A percentile compares a stretch with the other conserved stretches of the same genome.
Conservation (phyloP, 2,113 vertebrate genomes). For the Hemichromis elongatus region DNA sequence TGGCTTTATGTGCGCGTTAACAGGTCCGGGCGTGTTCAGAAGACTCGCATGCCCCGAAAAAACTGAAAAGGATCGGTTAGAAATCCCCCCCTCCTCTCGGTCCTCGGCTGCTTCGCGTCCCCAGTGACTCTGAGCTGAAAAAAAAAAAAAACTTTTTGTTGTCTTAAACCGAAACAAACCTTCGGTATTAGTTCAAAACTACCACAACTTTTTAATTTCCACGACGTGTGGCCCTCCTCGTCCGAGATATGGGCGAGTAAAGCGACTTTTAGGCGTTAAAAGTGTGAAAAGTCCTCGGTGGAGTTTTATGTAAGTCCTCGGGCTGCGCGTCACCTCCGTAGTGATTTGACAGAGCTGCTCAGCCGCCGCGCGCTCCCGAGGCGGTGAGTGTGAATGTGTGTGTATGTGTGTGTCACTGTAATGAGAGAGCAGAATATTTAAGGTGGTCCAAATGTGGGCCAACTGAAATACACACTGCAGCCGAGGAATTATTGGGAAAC, state of each 20-base stretch:
- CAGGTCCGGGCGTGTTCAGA: neutral
- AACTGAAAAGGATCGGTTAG: neutral
- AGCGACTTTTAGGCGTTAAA: neutral
- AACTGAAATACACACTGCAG: neutral
- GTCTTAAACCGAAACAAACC: neutral
- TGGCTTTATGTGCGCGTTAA: neutral
- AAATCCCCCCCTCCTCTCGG: neutral
- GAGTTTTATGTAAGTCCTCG: neutral
- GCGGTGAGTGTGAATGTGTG: neutral
- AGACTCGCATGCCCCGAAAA: neutral
- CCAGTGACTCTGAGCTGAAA: neutral
- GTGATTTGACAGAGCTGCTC: conserved; percentile 40
- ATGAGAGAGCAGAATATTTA: conserved; percentile 29
- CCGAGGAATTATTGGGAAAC: neutral
- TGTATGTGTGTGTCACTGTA: neutral
- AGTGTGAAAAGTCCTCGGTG: neutral
- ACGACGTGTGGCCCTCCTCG: neutral
- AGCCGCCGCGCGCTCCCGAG: conserved; percentile 8
- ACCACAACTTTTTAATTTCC: neutral
- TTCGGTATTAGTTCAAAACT: neutral
- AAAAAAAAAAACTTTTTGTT: neutral
- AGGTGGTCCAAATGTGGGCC: conserved; percentile 31
- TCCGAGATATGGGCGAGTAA: neutral
- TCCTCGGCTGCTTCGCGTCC: neutral
- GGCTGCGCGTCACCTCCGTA: neutral